Conservation (phyloP, 2,888 invertebrate genomes). For the Aleiodes testaceus region DNA sequence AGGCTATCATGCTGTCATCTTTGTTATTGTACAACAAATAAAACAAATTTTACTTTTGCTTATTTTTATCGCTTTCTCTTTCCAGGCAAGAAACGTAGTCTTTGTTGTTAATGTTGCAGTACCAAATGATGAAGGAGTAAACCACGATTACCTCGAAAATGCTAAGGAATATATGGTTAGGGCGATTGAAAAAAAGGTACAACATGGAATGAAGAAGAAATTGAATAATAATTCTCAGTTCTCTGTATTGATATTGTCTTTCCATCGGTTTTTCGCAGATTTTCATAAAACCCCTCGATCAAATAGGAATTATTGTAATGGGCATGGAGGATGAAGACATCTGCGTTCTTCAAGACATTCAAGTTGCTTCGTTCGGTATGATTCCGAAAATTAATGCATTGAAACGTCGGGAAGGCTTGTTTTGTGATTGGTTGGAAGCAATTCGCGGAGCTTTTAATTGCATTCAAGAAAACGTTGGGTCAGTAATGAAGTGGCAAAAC, state of each 20-base stretch:
- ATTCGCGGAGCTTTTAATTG: constrained; percentile 10
- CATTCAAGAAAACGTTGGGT: neutral
- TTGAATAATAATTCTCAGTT: neutral
- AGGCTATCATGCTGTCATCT: no score
- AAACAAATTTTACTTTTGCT: neutral
- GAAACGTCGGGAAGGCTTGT: neutral
- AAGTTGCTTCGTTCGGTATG: constrained; percentile 36
- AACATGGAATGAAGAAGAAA: neutral
- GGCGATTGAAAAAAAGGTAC: constrained; percentile 40
- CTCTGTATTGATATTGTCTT: neutral
- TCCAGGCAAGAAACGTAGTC: constrained; percentile 38
- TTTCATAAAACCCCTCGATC: constrained; percentile 36
- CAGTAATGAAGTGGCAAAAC: neutral
- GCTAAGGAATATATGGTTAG: constrained; percentile 44
- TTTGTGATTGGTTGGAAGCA: constrained; percentile 29
- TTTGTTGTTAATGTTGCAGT: constrained; percentile 40
- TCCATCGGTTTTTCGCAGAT: constrained; percentile 32
- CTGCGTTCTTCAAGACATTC: neutral
- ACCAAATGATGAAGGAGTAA: neutral
- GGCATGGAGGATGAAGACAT: neutral
- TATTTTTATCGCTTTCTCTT: neutral
- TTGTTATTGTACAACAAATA: no score
- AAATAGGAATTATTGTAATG: constrained; percentile 42
- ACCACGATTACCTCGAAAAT: constrained; percentile 40
- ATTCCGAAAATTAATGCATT: constrained; percentile 31